A percentile compares a stretch with the other conserved stretches of the same genome.
Conservation (phyloP, 2,888 invertebrate genomes). For the Ophion slaviceki region DNA sequence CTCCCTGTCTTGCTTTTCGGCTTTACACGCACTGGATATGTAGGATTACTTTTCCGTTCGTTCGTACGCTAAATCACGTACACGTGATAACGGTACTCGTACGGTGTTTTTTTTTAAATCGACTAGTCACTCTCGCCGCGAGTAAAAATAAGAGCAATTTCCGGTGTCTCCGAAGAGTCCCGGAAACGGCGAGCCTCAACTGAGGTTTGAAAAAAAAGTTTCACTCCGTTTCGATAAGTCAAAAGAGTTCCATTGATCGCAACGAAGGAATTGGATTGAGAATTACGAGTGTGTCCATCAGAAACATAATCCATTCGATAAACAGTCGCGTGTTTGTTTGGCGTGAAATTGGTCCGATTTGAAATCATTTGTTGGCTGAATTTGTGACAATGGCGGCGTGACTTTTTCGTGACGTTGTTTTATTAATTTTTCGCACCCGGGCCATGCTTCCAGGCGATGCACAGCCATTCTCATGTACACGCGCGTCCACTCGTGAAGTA, state of each 20-base stretch:
- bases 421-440: neutral
- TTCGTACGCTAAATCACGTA: constrained; percentile 28
- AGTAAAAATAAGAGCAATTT: constrained; percentile 25
- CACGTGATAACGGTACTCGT: neutral
- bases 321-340: neutral
- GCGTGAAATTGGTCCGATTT: constrained; percentile 14
- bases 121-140: constrained; percentile 13
- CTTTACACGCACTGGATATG: constrained; percentile 61
- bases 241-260: neutral
- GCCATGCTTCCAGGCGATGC: constrained; percentile 26
- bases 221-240: neutral
- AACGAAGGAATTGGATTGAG: neutral
- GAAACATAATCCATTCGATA: neutral
- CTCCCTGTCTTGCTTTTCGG: constrained; percentile 33
- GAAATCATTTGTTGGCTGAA: neutral
- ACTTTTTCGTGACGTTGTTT: neutral
- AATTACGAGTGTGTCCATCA: neutral
- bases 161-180: constrained; percentile 5
- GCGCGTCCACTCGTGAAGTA: constrained; percentile 49
- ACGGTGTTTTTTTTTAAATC: constrained; percentile 6
- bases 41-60: constrained; percentile 52
- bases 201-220: neutral
- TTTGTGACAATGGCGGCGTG: neutral
- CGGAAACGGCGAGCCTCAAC: constrained; percentile 8
- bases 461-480: constrained; percentile 62